phyloP scores from a whole-genome alignment of 2,113 vertebrate genomes.

The Opisthocomus hoazin region DNA sequence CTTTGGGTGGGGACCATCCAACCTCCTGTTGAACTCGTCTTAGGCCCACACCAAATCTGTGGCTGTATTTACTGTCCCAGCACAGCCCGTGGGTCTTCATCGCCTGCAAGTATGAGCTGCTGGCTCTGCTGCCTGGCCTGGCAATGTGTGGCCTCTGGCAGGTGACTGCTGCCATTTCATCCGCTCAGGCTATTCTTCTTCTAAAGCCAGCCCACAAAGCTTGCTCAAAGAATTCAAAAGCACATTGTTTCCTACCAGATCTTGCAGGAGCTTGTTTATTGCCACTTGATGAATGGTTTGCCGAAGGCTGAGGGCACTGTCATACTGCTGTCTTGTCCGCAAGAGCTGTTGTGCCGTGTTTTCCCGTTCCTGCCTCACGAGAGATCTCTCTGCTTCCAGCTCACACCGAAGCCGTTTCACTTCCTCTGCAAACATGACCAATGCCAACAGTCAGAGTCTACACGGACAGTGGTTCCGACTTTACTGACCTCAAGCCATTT shows the following conservation, averaged over 20 bases:
- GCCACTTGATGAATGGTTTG: slow-evolving; percentile 29
- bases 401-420: slow-evolving; percentile 75
- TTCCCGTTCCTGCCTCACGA: slow-evolving; percentile 34
- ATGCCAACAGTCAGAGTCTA: background rate
- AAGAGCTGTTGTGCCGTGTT: background rate
- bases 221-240: background rate
- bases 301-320: slow-evolving; percentile 1
- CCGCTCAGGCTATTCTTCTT: too few species aligned
- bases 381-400: slow-evolving; percentile 63
- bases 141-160: background rate
- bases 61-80: background rate
- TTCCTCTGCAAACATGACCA: slow-evolving; percentile 68
- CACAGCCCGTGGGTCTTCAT: background rate
- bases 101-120: background rate
- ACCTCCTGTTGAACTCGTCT: background rate
- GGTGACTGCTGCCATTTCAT: background rate
- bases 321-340: background rate
- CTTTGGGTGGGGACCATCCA: background rate
- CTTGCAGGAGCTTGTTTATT: slow-evolving; percentile 21
- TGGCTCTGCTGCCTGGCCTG: background rate
- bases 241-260: slow-evolving; percentile 29
- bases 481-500: background rate
- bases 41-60: background rate
- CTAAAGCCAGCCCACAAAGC: too few species aligned
- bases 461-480: background rate